These are phyloP conservation scores for Chrysaora quinquecirrha DNA, from an alignment of 30 jellyfish, hydroid and myxozoan genomes.

Conservation along the genomic window DNA sequence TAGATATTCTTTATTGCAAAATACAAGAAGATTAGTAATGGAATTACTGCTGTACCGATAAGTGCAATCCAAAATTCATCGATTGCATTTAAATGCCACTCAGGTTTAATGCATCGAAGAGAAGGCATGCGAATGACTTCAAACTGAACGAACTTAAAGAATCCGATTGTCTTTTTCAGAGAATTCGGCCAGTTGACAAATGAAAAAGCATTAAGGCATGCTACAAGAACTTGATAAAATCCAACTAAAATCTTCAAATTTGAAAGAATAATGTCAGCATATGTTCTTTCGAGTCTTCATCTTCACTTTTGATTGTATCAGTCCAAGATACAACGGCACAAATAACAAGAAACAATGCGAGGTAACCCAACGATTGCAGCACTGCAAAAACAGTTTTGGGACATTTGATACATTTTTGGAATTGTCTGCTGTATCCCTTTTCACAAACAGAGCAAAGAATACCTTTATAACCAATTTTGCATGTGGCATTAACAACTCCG, in stretches of 20 bases:
- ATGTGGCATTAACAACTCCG: constrained; percentile 48
- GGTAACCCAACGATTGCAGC: constrained; percentile 10
- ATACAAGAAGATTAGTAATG: constrained; percentile 5
- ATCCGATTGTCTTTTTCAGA: constrained; percentile 8
- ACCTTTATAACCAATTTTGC: constrained; percentile 57
- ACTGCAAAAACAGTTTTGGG: constrained; percentile 18
- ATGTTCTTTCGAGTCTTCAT: constrained; percentile 14
- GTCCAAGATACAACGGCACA: constrained; percentile 50
- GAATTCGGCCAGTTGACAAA: constrained; percentile 47
- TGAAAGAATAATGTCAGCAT: constrained; percentile 59
- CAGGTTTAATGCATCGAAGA: constrained; percentile 28
- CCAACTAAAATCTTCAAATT: constrained; percentile 46
- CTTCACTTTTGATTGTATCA: background rate
- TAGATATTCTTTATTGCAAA: background rate
- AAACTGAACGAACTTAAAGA: constrained; percentile 22
- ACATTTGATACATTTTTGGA: constrained; percentile 46
- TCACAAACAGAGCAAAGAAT: constrained; percentile 57
- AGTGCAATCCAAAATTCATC: constrained; percentile 40
- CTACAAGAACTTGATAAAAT: constrained; percentile 41
- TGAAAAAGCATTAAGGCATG: constrained; percentile 17
- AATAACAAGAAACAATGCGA: constrained; percentile 14
- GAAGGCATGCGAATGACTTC: constrained; percentile 27
- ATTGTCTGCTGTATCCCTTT: constrained; percentile 30
- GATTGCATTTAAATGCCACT: constrained; percentile 33
- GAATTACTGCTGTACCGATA: constrained; percentile 17